Base-by-base conservation (phyloP, 2,888 invertebrate genomes). In the Lycia hirtaria region DNA sequence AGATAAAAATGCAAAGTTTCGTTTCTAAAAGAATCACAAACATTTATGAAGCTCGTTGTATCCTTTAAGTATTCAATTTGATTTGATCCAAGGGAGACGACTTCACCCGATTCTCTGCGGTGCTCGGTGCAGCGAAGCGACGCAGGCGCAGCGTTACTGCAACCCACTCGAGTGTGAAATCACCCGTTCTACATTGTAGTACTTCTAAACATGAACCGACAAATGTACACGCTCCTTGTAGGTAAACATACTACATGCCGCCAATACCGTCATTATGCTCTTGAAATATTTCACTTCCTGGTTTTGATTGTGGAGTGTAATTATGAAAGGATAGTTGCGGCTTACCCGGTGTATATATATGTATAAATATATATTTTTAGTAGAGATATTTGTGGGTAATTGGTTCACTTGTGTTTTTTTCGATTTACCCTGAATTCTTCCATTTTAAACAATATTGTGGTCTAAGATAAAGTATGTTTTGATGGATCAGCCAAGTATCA, bases 81-180 rank as follows among this genome's bases (percentile, higher is more conserved):
- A 50, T 65, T 51, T n/a, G n/a, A n/a, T n/a, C n/a, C n/a, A n/a
- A n/a, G n/a, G n/a, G n/a, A n/a, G 59, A 43, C 37, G 44, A 63
- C 65, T 33, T 45, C 10, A 32, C 33, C 26, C 78, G 76, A 89
- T 88, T 86, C 71, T 78, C 73, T 83, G 87, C 81, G 88, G 88
- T 86, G 81, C 79, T 71, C 60, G 67, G 73, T 74, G 80, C 86
- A 86, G 28, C 68, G 73, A 70, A 73, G 83, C 87, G 82, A 22
- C 70, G 74, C 72, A 19, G 20, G 41, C 26, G 26, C 41, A 22
- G 73, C 79, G 72, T 74, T 79, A 67, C 81, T 76, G 52, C 53
- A 65, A 75, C 33, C 79, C 84, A 85, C 80, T 87, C 80, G 80
- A 79, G 76, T 85, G 85, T 87, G 81, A 85, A 89, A 89, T 89